phyloP scores from a whole-genome alignment of 2,113 vertebrate genomes.

The Labeo rohita region DNA sequence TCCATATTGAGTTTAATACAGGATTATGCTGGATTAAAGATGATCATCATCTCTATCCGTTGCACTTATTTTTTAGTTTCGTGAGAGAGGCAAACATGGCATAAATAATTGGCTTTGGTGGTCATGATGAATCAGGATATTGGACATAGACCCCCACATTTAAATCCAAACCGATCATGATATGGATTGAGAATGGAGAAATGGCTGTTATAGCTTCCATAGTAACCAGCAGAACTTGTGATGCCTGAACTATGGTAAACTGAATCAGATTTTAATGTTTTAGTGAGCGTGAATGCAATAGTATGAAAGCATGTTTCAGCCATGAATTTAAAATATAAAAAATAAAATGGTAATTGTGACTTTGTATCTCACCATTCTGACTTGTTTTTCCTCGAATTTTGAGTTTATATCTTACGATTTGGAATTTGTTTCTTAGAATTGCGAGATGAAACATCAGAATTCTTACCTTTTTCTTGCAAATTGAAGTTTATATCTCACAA shows the following conservation, averaged over 20 bases:
- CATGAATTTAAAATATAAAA: too few relatives aligned
- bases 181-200: constrained; percentile 2
- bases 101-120: background rate
- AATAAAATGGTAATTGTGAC: too few relatives aligned
- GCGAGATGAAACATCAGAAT: too few relatives aligned
- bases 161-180: background rate
- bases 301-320: too few relatives aligned
- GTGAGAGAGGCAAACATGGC: constrained; percentile 17
- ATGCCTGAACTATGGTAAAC: background rate
- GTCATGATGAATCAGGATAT: constrained; percentile 16
- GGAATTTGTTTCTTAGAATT: too few relatives aligned
- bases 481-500: too few relatives aligned
- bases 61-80: constrained; percentile 30
- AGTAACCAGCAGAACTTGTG: constrained; percentile 2
- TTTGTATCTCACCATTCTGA: too few relatives aligned
- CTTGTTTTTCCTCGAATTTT: background rate
- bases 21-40: constrained; percentile 53
- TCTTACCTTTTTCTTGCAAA: too few relatives aligned
- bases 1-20: constrained; percentile 53
- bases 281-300: background rate
- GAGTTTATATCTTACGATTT: background rate
- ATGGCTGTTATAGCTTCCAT: constrained; percentile 4
- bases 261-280: background rate
- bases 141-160: background rate
- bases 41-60: constrained; percentile 54